Percentiles rank a stretch among this genome's conserved stretches.
phyloP scores from a whole-genome alignment of 2,888 invertebrate genomes.

The Drosophila paranaensis region DNA sequence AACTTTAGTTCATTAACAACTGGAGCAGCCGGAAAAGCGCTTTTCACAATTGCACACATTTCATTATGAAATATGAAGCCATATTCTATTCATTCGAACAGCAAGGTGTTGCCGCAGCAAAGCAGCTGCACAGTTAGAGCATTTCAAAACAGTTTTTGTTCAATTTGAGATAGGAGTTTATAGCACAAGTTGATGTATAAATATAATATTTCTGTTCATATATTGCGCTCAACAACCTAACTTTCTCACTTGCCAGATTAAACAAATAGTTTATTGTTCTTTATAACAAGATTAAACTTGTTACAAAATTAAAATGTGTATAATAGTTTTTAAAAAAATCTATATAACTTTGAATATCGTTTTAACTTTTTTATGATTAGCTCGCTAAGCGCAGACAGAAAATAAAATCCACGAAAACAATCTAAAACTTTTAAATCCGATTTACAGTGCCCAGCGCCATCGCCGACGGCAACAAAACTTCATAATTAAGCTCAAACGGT shows the following conservation, averaged over 20 bases:
- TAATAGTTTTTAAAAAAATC: not conserved
- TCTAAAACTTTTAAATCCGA: conserved; percentile 42
- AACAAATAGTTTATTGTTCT: not conserved
- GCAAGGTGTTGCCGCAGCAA: conserved; percentile 7
- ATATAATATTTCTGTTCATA: not conserved
- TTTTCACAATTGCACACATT: conserved; percentile 31
- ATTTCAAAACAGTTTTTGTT: not conserved
- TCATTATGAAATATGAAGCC: conserved; percentile 36
- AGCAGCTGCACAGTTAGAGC: conserved; percentile 3
- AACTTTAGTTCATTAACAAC: conserved; percentile 66
- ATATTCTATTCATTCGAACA: conserved; percentile 3
- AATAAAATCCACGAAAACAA: conserved; percentile 27
- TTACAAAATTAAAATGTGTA: not conserved
- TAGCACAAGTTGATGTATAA: too few relatives aligned
- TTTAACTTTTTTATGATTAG: conserved; percentile 20
- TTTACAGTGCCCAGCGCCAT: conserved; percentile 29
- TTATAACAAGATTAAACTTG: not conserved
- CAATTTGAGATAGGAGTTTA: not conserved
- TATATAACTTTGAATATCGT: conserved; percentile 7
- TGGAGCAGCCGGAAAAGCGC: conserved; percentile 38
- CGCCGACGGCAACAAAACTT: conserved; percentile 43
- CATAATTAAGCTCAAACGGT: conserved; percentile 41
- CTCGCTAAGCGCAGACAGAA: conserved; percentile 4
- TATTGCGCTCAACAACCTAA: not conserved
- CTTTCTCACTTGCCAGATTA: not conserved